Evolutionary conservation across 2,888 invertebrate species (phyloP), one percentile per base, ranked within the genome.

Genomic region (Mesorhabditis sp.): DNA sequence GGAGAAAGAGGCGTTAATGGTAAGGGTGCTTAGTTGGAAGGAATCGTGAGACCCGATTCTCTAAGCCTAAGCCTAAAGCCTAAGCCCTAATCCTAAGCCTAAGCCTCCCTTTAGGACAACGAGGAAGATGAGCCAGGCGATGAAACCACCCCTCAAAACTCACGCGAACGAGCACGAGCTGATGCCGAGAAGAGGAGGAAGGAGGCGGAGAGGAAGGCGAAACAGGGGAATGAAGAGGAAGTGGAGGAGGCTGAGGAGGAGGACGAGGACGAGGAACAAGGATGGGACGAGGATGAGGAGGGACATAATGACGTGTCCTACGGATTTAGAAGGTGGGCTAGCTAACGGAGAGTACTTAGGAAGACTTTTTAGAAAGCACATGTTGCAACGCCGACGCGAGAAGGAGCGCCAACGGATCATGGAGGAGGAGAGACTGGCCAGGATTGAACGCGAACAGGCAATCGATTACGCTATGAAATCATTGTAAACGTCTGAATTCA

Each of bases 351-450:
- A 67, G n/a, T 4, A 41, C 44, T n/a, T 6, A n/a, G 3, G 42
- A 45, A 68, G 3, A 5, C 15, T 42, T 15, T 50, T 50, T n/a
- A 50, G 3, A 15, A 50, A 15, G 66, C 72, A 41, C 67, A 76
- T 74, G 67, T 62, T 72, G 43, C 65, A 71, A 45, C 64, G 71
- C 5, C 67, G 65, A 67, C 73, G 73, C 43, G 73, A 67, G 41
- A 74, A 76, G 58, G 74, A 76, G 66, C 70, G 71, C 65, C 70
- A 70, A 42, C 62, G 70, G 44, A 72, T 70, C 62, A 75, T 73
- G n/a, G 76, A 76, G 67, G 73, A 72, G 50, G 71, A 71, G 43
- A 41, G 68, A 4, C 45, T 71, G 58, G 71, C 71, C 4, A 13
- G 68, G 43, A 68, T 71, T 10, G 71, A 71, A 42, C n/a, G 71